phyloP scores from a whole-genome alignment of 1,140 invertebrate genomes.

The Drosophila parvula region DNA sequence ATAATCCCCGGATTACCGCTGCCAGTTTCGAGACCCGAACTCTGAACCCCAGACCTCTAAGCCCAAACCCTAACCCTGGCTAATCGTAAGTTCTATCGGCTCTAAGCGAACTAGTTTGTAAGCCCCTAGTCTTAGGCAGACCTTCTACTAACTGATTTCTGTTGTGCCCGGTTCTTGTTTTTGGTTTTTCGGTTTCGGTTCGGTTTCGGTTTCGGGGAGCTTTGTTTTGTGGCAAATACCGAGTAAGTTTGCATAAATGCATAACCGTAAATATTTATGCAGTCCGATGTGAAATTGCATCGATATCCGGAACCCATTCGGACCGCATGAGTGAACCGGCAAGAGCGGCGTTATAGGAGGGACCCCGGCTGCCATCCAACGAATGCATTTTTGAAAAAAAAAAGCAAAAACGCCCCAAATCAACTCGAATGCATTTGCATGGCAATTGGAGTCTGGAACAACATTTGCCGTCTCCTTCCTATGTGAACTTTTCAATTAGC shows the following conservation, averaged over 20 bases:
- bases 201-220: slow-evolving; percentile 12
- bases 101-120: slow-evolving; percentile 71
- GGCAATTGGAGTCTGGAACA: slow-evolving; percentile 44
- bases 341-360: background rate
- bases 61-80: slow-evolving; percentile 3
- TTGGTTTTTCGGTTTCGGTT: slow-evolving; percentile 8
- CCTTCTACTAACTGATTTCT: slow-evolving; percentile 28
- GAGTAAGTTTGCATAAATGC: slow-evolving; percentile 67
- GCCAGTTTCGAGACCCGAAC: slow-evolving; percentile 14
- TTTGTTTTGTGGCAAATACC: slow-evolving; percentile 30
- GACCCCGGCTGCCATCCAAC: slow-evolving; percentile 33
- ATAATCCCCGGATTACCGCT: slow-evolving; percentile 32
- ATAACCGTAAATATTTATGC: slow-evolving; percentile 74
- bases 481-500: slow-evolving; percentile 51
- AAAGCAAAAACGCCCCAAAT: slow-evolving; percentile 3
- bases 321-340: slow-evolving; percentile 22
- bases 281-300: slow-evolving; percentile 63
- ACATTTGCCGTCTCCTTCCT: slow-evolving; percentile 37
- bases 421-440: slow-evolving; percentile 48
- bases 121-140: slow-evolving; percentile 39
- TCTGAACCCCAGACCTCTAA: slow-evolving; percentile 6
- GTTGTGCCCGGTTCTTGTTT: slow-evolving; percentile 6
- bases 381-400: slow-evolving; percentile 37
- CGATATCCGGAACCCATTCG: slow-evolving; percentile 51
- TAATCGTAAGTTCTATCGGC: slow-evolving; percentile 68